Evolutionary conservation across 2,797 vertebrate species (phyloP).

Genomic region (Odontamblyopus rebecca): DNA sequence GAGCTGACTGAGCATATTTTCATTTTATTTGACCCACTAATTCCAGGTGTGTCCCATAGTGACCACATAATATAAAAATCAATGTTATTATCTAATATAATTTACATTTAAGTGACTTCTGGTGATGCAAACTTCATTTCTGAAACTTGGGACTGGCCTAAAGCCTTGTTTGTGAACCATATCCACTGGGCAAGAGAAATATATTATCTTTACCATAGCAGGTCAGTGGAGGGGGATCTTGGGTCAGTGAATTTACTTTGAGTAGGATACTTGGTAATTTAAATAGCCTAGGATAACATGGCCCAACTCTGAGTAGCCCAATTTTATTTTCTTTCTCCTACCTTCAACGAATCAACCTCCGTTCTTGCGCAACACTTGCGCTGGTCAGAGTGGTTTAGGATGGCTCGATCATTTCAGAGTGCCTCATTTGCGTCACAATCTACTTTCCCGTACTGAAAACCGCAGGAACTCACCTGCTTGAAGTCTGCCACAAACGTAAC

Average conservation of each 20-base stretch:
- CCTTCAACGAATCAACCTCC: not conserved
- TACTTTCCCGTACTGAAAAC: not conserved
- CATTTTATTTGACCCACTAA: not conserved
- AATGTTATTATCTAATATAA: not conserved
- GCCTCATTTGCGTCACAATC: not conserved
- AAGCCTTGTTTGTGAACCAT: not conserved
- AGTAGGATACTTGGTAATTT: not conserved
- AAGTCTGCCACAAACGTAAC: conserved; percentile 91
- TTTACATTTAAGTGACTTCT: not conserved
- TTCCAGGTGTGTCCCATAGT: not conserved
- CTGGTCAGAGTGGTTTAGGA: not conserved
- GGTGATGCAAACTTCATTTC: not conserved
- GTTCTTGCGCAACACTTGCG: not conserved
- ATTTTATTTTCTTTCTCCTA: not conserved
- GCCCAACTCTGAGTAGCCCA: not conserved
- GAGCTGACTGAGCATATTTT: not conserved
- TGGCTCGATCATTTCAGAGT: not conserved
- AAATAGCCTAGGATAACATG: not conserved
- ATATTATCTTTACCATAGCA: too few relatives aligned
- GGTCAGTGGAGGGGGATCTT: too few relatives aligned
- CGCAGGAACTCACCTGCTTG: conserved; percentile 80
- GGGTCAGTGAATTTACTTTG: not conserved
- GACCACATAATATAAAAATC: not conserved
- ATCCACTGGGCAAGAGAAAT: not conserved
- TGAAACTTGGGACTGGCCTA: not conserved